Evolutionary conservation across 2,113 vertebrate species (phyloP).

Genomic region (Phaetusa simplex): DNA sequence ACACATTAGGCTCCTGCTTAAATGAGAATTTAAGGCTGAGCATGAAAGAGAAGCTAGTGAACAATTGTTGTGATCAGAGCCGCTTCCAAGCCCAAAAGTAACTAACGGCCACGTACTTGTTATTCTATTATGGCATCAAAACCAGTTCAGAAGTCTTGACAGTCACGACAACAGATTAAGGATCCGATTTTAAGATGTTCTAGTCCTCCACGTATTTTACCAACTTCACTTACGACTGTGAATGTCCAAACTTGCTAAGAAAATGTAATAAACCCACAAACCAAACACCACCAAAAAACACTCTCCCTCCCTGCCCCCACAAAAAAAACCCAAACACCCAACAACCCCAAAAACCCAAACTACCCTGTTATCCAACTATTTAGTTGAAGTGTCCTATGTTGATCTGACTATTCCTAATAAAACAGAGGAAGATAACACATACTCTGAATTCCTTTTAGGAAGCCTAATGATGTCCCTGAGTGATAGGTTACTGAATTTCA

Average conservation of each 20-base stretch:
- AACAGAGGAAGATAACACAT: neutral
- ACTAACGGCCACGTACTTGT: neutral
- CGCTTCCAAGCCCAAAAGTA: neutral
- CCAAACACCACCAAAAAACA: neutral
- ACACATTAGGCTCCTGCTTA: neutral
- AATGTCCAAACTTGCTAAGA: neutral
- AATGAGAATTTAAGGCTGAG: neutral
- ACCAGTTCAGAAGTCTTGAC: neutral
- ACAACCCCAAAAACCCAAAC: no score
- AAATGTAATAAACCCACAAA: neutral
- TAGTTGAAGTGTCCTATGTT: neutral
- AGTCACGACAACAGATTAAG: neutral
- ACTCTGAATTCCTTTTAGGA: neutral
- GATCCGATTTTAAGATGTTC: neutral
- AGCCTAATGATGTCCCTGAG: neutral
- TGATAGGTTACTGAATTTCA: neutral
- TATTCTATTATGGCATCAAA: neutral
- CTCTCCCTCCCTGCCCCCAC: fast-evolving
- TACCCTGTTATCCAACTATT: neutral
- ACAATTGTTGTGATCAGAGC: neutral
- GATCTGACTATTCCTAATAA: neutral
- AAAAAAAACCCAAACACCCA: no score
- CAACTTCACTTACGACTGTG: neutral
- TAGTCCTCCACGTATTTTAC: neutral
- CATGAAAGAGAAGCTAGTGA: neutral